Evolutionary conservation across 2,888 invertebrate genomes (phyloP).

Genomic region (Aromia moschata): DNA sequence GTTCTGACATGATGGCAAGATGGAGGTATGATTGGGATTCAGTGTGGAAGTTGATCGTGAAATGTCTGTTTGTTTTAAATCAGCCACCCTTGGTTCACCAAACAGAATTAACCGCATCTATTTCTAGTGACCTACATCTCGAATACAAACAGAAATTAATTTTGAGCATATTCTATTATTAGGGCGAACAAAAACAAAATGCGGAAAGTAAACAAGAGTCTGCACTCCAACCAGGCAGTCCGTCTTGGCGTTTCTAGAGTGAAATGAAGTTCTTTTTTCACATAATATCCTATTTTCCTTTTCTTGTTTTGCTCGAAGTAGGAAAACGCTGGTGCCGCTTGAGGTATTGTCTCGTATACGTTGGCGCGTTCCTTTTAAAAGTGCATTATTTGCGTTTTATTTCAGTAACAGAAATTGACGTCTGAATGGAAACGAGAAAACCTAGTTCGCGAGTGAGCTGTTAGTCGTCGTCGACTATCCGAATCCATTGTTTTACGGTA

Average conservation of each 20-base stretch:
- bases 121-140: not conserved
- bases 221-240: not conserved
- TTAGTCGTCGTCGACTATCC: conserved; percentile 19
- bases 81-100: no score
- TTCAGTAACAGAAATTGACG: conserved; percentile 34
- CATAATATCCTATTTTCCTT: not conserved
- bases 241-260: not conserved
- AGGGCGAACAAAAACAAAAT: not conserved
- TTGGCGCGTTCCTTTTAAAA: conserved; percentile 25
- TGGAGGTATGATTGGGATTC: no score
- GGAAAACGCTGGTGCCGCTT: conserved; percentile 23
- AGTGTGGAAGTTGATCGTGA: no score
- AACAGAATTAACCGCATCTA: not conserved
- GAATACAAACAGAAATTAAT: not conserved
- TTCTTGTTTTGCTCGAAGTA: conserved; percentile 12
- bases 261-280: not conserved
- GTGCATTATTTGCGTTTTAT: conserved; percentile 37
- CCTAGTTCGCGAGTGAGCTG: conserved; percentile 26
- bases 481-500: conserved; percentile 1
- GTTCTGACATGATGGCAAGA: no score
- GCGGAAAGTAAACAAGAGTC: not conserved
- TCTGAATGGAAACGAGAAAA: conserved; percentile 29
- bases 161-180: not conserved
- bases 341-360: conserved; percentile 33
- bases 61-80: no score